phyloP scores from a whole-genome alignment of 1,140 invertebrate genomes.

The Meteorus sp. region DNA sequence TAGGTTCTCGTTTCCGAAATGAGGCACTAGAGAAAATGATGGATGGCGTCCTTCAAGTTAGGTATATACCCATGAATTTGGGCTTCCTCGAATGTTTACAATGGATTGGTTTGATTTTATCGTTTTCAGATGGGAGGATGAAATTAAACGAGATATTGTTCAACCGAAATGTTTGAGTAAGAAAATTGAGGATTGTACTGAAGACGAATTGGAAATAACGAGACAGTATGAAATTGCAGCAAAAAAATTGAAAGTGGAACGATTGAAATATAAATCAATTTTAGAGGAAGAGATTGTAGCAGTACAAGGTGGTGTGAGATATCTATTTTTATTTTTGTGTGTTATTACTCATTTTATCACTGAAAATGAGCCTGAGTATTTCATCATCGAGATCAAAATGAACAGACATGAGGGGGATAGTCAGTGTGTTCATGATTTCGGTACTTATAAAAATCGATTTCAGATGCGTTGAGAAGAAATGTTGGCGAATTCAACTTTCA shows the following conservation, averaged over 20 bases:
- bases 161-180: conserved; percentile 68
- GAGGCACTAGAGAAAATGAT: conserved; percentile 69
- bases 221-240: conserved; percentile 65
- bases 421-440: conserved; percentile 65
- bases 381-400: conserved; percentile 6
- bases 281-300: conserved; percentile 63
- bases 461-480: conserved; percentile 56
- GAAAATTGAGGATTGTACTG: conserved; percentile 61
- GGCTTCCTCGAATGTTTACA: not conserved
- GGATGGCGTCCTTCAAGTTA: conserved; percentile 70
- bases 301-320: conserved; percentile 54
- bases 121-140: conserved; percentile 64
- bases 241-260: conserved; percentile 57
- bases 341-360: no score
- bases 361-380: not conserved
- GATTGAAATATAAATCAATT: conserved; percentile 64
- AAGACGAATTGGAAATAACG: conserved; percentile 62
- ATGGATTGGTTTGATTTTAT: conserved; percentile 8
- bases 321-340: no score
- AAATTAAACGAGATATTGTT: conserved; percentile 69
- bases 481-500: conserved; percentile 63
- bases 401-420: conserved; percentile 57
- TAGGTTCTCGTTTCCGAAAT: conserved; percentile 63
- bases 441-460: conserved; percentile 10
- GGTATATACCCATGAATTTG: conserved; percentile 32